These are phyloP conservation scores for Marcusenius ussheri DNA, from an alignment of 2,113 vertebrate genomes.

Conservation along the genomic window DNA sequence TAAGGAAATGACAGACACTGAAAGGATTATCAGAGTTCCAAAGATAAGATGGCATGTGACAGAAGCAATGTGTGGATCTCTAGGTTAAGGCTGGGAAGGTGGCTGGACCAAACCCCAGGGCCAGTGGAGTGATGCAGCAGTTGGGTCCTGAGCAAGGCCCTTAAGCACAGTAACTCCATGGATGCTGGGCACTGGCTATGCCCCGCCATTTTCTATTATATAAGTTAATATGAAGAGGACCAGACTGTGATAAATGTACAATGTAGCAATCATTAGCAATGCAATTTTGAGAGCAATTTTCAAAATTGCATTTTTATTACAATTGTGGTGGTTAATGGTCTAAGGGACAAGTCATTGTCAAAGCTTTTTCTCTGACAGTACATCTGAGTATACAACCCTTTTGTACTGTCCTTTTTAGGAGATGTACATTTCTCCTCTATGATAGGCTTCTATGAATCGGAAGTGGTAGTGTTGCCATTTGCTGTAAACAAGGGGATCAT, in stretches of 20 bases:
- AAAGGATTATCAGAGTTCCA: not conserved
- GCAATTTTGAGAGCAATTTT: not conserved
- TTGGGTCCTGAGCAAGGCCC: not conserved
- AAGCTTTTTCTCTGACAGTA: not conserved
- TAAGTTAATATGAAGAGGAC: not conserved
- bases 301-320: not conserved
- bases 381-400: not conserved
- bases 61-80: not conserved
- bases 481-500: constrained; percentile 6
- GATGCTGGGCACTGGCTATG: not conserved
- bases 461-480: constrained; percentile 2
- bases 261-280: not conserved
- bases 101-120: not conserved
- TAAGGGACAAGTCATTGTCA: not conserved
- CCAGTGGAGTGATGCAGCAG: not conserved
- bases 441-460: constrained; percentile 1
- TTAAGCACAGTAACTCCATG: not conserved
- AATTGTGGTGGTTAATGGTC: not conserved
- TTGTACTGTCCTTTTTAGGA: not conserved
- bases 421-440: not conserved
- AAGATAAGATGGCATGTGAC: not conserved
- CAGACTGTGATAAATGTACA: not conserved
- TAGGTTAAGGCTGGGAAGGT: not conserved
- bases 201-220: not conserved
- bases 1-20: not conserved